These are phyloP conservation scores for Adineta ricciae DNA, from an alignment of 2,888 invertebrate genomes.

Conservation along the genomic window DNA sequence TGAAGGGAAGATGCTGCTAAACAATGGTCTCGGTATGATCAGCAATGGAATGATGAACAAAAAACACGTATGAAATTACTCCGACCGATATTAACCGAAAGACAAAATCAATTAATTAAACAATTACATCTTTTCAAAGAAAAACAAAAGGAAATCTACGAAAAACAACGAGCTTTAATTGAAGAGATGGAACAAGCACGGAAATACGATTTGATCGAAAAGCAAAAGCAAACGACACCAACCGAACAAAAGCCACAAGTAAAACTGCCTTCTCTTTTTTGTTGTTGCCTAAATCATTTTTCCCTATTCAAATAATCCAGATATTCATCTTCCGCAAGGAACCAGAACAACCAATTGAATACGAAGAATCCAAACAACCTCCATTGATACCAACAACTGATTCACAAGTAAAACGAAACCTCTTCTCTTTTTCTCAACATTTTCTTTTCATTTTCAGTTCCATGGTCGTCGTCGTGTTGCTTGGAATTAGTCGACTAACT, in stretches of 20 bases:
- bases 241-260: no score
- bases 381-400: not conserved
- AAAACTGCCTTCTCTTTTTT: no score
- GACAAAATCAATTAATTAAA: constrained; percentile 43
- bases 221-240: constrained; percentile 2
- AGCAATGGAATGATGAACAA: constrained; percentile 46
- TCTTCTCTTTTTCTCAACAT: not conserved
- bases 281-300: no score
- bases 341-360: no score
- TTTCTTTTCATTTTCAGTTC: not conserved
- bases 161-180: constrained; percentile 43
- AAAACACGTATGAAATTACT: constrained; percentile 46
- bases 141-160: constrained; percentile 44
- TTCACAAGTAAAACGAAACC: not conserved
- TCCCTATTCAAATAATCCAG: no score
- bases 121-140: constrained; percentile 41
- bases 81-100: constrained; percentile 45
- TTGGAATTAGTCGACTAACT: not conserved
- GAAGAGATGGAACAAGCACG: constrained; percentile 44
- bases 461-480: not conserved
- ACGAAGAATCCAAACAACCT: no score
- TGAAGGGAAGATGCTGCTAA: constrained; percentile 48
- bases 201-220: constrained; percentile 35
- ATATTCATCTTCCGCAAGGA: no score
- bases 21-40: constrained; percentile 47